Evolutionary conservation across 1,140 invertebrate genomes (phyloP), one percentile per base, ranked within the genome.

Genomic region (Hesperophylax magnus): DNA sequence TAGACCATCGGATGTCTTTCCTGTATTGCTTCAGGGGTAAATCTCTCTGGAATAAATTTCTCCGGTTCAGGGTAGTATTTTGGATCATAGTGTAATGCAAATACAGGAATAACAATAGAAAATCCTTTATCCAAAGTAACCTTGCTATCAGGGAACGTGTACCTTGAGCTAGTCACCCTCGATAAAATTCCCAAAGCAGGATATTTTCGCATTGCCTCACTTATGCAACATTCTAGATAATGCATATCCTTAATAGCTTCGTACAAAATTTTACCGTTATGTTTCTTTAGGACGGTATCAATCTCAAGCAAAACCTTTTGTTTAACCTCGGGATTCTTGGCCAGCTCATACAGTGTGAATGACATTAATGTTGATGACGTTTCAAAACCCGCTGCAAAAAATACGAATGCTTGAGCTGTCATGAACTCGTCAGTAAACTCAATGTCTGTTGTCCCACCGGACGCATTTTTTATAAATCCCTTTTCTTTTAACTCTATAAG

Each of bases 31-130:
- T 85, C 82, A 0, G 84, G 71, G 11, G 85, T 84, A 78, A 91
- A 93, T 53, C 93, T 86, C 53, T 94, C 92, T 0, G 93, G 93
- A 82, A 92, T 86, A 85, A 94, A 94, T 83, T 89, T 89, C 20
- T 92, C 85, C 24, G 92, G 93, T 67, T 89, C 81, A 1, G 87
- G 85, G 72, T 89, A 90, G 84, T 89, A 84, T 67, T 81, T 78
- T 6, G 86, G 82, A 85, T 90, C 89, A 20, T 86, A 86, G 84
- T 96, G 94, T 67, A 96, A 90, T n/a, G 88, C 91, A 80, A 91
- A 87, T 0, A 92, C 85, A 1, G 94, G 93, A 79, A 95, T 91
- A 2, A 91, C 81, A 2, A 94, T 86, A 0, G 86, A 86, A n/a
- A 90, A 91, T 52, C 90, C 92, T 76, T 87, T 86, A 83, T 91